Conservation (phyloP, 2,888 invertebrate genomes). For the Trissolcus brochymenae region DNA sequence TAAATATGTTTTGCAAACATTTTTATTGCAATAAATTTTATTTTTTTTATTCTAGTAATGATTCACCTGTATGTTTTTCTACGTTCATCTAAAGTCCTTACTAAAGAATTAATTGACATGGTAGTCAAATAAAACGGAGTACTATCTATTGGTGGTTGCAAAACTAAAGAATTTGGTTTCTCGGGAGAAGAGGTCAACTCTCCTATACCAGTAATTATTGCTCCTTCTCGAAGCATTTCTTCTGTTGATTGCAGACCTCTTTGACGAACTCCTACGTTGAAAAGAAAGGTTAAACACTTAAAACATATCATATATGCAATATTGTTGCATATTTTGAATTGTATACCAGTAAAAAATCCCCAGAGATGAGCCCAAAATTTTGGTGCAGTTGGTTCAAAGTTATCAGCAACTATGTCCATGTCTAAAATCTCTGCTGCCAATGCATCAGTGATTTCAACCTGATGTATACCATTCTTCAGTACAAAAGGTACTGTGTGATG, state of each 20-base stretch:
- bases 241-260: slow-evolving; percentile 92
- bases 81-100: slow-evolving; percentile 85
- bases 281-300: no score
- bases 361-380: slow-evolving; percentile 88
- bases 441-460: slow-evolving; percentile 86
- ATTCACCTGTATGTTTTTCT: slow-evolving; percentile 83
- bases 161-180: slow-evolving; percentile 81
- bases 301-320: no score
- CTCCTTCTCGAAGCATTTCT: slow-evolving; percentile 89
- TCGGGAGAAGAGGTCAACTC: slow-evolving; percentile 80
- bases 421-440: slow-evolving; percentile 85
- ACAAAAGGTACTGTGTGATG: slow-evolving; percentile 89
- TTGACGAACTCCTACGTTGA: slow-evolving; percentile 82
- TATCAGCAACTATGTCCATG: slow-evolving; percentile 89
- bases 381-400: slow-evolving; percentile 87
- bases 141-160: slow-evolving; percentile 85
- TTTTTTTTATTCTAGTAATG: slow-evolving; percentile 13
- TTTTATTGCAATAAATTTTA: no score
- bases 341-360: slow-evolving; percentile 85
- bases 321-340: no score
- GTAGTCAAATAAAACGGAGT: slow-evolving; percentile 87
- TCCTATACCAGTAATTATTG: slow-evolving; percentile 87
- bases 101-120: slow-evolving; percentile 84
- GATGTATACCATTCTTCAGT: slow-evolving; percentile 79
- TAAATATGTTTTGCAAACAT: background rate